Evolutionary conservation across 2,113 vertebrate species (phyloP), one percentile per base, ranked within the genome.

Genomic region (Cygnus atratus): DNA sequence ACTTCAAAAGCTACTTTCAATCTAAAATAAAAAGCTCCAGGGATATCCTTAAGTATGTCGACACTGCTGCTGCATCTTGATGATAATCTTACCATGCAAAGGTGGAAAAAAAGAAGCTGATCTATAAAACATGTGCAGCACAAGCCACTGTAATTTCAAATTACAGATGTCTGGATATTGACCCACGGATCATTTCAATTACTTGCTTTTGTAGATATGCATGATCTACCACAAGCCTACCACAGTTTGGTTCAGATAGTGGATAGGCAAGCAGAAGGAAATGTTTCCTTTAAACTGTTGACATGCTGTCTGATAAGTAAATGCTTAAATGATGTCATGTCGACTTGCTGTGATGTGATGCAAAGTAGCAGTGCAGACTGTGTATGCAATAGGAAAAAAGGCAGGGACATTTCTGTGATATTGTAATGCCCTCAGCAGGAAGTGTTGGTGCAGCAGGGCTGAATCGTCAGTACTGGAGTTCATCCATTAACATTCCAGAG

Each of bases 61-160:
- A 87, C 80, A 43, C 44, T 46, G 44, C 93, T 93, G 77, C 91
- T 94, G 95, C 91, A 93, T 96, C 92, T 87, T 93, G 88, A 85
- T 93, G 74, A 94, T 94, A 92, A 96, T 96, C 95, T 96, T 97
- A 95, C 93, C 90, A 87, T 52, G 78, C 58, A 91, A 95, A 84
- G 84, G 80, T 94, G 50, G 43, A 26, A 66, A 84, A 83, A 84
- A 72, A 76, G 74, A 21, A 35, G 11, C n/a, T 79, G 77, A 87
- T 94, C 93, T 95, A 76, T 96, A 93, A 92, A 95, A 88, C 72
- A 59, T 13, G 31, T 87, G 66, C 19, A 0, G 46, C 81, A 63
- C 39, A 79, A 93, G 67, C 58, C 84, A 66, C 88, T 82, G 66
- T 70, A 82, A 70, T 96, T 97, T 93, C 11, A 22, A 85, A 91